Conservation (phyloP, 2,113 vertebrate genomes). For the Serilophus lunatus region DNA sequence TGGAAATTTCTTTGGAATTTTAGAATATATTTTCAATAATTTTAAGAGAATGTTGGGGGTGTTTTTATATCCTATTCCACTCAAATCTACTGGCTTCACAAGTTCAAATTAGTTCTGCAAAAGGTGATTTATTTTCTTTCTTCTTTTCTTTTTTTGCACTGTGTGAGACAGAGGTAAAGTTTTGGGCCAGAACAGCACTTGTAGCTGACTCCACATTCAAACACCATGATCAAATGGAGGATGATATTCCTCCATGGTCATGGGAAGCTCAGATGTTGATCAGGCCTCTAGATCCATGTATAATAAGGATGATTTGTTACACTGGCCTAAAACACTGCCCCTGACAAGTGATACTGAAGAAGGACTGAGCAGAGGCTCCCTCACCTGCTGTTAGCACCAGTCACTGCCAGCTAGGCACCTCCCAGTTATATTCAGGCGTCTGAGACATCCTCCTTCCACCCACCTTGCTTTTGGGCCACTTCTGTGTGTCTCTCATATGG, state of each 20-base stretch:
- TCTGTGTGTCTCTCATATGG: background rate
- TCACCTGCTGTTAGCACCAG: background rate
- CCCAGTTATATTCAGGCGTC: too few species aligned
- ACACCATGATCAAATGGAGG: background rate
- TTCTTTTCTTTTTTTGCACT: background rate
- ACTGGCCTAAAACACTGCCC: background rate
- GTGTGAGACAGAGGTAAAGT: background rate
- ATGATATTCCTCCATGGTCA: background rate
- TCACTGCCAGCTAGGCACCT: background rate
- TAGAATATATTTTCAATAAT: background rate
- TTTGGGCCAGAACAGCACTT: background rate
- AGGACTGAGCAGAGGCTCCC: background rate
- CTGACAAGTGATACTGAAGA: background rate
- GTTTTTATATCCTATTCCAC: background rate
- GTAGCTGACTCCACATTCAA: background rate
- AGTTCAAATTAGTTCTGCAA: background rate
- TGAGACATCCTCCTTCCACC: background rate
- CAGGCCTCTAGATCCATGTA: background rate
- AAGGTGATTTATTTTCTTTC: background rate
- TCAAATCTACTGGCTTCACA: background rate
- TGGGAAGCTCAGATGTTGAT: background rate
- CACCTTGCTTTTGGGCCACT: background rate
- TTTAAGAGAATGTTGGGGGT: background rate
- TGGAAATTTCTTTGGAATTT: background rate
- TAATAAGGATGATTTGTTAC: background rate